Evolutionary conservation across 2,888 invertebrate species (phyloP).

Genomic region (Drosophila algonquin): DNA sequence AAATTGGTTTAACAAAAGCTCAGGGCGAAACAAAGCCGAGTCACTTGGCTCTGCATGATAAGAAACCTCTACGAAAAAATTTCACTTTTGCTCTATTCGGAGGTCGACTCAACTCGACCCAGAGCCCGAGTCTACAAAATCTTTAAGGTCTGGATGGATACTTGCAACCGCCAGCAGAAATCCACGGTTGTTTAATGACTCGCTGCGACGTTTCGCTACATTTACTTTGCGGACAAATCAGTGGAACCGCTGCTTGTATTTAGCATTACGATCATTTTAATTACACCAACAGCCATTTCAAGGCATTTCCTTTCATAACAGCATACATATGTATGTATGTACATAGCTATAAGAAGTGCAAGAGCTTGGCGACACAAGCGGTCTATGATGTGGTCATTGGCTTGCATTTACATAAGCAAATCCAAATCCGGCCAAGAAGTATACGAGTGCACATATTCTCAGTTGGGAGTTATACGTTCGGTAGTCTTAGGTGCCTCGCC

Average conservation of each 20-base stretch:
- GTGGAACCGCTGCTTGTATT: slow-evolving; percentile 10
- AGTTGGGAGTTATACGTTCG: not conserved
- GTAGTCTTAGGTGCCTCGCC: not conserved
- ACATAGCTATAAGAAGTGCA: slow-evolving; percentile 9
- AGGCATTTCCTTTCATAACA: slow-evolving; percentile 19
- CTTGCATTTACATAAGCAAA: not conserved
- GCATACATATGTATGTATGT: not conserved
- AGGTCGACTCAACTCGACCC: slow-evolving; percentile 1
- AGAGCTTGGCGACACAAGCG: not conserved
- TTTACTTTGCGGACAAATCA: not conserved
- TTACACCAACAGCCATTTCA: slow-evolving; percentile 19
- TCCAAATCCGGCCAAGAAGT: not conserved
- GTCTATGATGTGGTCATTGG: not conserved
- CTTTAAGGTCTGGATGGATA: slow-evolving; percentile 4
- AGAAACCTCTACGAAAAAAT: slow-evolving; percentile 50
- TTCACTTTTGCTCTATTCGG: slow-evolving; percentile 54
- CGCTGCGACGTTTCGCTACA: not conserved
- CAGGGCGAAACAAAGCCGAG: slow-evolving; percentile 14
- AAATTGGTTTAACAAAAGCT: slow-evolving; percentile 24
- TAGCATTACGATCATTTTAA: slow-evolving; percentile 19
- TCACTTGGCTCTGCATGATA: slow-evolving; percentile 40
- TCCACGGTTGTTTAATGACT: slow-evolving; percentile 10
- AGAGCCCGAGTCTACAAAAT: slow-evolving; percentile 4
- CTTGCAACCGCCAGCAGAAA: slow-evolving; percentile 2
- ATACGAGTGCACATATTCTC: not conserved